phyloP scores from a whole-genome alignment of 92 coral and sea anemone genomes.

The Epizoanthus ramosus region DNA sequence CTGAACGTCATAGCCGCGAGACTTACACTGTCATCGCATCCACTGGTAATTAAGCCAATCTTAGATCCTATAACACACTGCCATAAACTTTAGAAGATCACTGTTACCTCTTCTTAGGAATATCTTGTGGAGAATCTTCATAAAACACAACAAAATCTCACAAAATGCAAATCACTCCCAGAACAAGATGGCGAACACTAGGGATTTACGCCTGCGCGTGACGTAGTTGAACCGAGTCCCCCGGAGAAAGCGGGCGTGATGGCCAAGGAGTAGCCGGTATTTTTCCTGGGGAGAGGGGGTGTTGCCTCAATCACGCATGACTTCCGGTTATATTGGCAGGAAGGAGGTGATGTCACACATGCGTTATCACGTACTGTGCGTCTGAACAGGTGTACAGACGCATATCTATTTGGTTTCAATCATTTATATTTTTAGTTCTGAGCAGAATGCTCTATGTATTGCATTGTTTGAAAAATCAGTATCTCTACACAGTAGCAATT shows the following conservation, averaged over 20 bases:
- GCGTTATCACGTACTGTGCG: conserved; percentile 23
- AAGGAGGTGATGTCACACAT: background rate
- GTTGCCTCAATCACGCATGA: background rate
- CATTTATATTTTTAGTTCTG: background rate
- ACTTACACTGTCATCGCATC: conserved; percentile 32
- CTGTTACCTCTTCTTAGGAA: conserved; percentile 68
- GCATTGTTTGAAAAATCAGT: background rate
- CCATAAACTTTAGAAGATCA: conserved; percentile 41
- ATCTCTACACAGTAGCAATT: too few relatives aligned
- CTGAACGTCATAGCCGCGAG: conserved; percentile 44
- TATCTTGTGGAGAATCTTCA: conserved; percentile 80
- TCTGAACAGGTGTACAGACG: background rate
- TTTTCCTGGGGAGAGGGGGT: conserved; percentile 8
- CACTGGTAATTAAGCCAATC: conserved; percentile 10
- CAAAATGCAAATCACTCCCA: conserved; percentile 95
- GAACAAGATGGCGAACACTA: conserved; percentile 91
- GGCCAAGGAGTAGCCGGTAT: conserved; percentile 9
- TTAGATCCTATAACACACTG: conserved; percentile 29
- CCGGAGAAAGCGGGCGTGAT: conserved; percentile 18
- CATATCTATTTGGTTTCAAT: background rate
- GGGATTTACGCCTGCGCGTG: conserved; percentile 76
- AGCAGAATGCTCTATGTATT: background rate
- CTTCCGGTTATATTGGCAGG: conserved; percentile 29
- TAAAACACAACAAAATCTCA: conserved; percentile 95
- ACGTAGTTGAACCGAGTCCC: conserved; percentile 67